Conservation (phyloP, 2,113 vertebrate species). For the Burhinus oedicnemus region DNA sequence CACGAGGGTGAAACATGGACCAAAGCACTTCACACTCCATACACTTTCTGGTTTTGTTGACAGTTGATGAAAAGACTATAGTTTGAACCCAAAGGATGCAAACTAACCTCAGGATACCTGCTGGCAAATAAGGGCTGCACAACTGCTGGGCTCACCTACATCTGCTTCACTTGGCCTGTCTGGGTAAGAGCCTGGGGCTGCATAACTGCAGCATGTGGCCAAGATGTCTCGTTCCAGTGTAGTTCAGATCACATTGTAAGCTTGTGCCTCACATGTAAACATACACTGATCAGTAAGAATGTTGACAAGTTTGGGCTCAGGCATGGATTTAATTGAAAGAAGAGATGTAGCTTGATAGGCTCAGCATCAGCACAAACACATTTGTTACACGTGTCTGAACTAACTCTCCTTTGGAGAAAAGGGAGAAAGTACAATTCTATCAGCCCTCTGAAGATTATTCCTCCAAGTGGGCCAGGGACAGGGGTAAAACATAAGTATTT, state of each 20-base stretch:
- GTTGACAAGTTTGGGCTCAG: neutral
- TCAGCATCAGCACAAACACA: neutral
- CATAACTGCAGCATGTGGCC: rapidly evolving
- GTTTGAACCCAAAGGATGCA: neutral
- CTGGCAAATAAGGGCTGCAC: neutral
- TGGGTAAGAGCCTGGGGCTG: neutral
- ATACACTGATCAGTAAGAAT: rapidly evolving
- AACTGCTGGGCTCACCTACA: neutral
- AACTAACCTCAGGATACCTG: neutral
- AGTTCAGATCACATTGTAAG: neutral
- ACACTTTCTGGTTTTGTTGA: neutral
- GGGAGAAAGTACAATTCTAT: neutral
- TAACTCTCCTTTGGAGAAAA: neutral
- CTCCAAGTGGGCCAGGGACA: neutral
- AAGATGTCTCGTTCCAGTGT: neutral
- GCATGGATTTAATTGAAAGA: neutral
- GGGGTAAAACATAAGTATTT: neutral
- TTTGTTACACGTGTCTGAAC: neutral
- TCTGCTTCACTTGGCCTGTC: neutral
- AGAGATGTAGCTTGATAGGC: neutral
- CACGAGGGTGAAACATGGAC: neutral
- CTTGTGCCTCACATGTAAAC: neutral
- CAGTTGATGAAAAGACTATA: neutral
- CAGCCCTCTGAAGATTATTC: neutral
- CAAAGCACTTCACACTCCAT: neutral